These are phyloP conservation scores for Phodopus roborovskii DNA, from an alignment of 2,113 vertebrate genomes.

Conservation along the genomic window DNA sequence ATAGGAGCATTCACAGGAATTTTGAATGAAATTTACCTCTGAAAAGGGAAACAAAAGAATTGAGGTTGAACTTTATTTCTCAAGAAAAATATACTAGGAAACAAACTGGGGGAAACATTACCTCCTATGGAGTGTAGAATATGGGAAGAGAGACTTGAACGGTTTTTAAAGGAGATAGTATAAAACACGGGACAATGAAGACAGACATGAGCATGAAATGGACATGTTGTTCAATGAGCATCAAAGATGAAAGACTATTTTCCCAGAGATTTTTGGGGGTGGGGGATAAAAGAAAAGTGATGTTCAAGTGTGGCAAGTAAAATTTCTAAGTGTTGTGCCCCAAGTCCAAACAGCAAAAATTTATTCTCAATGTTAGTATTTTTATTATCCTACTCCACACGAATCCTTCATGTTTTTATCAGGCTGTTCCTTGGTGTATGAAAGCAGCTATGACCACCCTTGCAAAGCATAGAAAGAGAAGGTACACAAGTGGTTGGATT, in stretches of 20 bases:
- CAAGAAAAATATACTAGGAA: not conserved
- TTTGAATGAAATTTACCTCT: not conserved
- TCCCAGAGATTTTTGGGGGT: not conserved
- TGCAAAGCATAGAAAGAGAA: not conserved
- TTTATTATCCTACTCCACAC: not conserved
- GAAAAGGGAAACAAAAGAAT: not conserved
- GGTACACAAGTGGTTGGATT: not conserved
- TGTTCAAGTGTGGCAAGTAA: not conserved
- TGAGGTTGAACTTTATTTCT: not conserved
- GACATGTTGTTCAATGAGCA: not conserved
- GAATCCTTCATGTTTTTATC: not conserved
- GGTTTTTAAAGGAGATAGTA: not conserved
- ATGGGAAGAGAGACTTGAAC: not conserved
- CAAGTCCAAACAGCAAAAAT: not conserved
- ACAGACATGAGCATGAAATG: not conserved
- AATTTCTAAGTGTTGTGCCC: not conserved
- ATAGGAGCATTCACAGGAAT: not conserved
- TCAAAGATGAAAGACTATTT: not conserved
- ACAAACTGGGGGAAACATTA: not conserved
- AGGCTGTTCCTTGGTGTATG: not conserved
- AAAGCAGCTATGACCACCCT: not conserved
- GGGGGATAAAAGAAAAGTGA: not conserved
- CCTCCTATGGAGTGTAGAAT: fast-evolving
- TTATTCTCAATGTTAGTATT: not conserved
- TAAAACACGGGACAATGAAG: not conserved